phyloP scores from a whole-genome alignment of 2,797 vertebrate genomes.

The Pangasius krempfi region DNA sequence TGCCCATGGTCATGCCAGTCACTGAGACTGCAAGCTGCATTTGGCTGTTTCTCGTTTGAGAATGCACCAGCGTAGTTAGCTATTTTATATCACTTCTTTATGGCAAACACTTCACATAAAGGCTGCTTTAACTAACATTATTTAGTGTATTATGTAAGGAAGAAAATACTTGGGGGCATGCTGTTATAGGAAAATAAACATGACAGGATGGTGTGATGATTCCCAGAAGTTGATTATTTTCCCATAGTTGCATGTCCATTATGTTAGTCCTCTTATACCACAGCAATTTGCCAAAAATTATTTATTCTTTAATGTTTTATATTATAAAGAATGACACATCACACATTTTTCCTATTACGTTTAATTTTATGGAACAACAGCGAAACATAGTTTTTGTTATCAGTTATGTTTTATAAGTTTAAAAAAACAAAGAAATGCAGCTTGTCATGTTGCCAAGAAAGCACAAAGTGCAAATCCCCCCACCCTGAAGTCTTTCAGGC shows the following conservation, averaged over 20 bases:
- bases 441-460: not conserved
- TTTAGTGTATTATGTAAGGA: not conserved
- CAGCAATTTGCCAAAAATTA: not conserved
- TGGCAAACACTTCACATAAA: too few species aligned
- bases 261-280: not conserved
- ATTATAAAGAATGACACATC: not conserved
- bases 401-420: not conserved
- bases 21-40: conserved; percentile 17
- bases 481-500: not conserved
- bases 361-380: not conserved
- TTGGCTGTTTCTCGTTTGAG: not conserved
- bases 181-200: not conserved
- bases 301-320: too few species aligned
- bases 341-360: not conserved
- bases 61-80: not conserved
- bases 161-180: not conserved
- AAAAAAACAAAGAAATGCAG: not conserved
- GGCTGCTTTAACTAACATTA: not conserved
- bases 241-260: too few species aligned
- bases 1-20: conserved; percentile 22
- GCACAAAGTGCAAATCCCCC: not conserved
- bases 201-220: not conserved
- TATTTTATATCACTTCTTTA: not conserved
- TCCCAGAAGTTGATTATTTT: not conserved
- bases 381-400: not conserved